Base-by-base conservation (phyloP, 30 jellyfish, hydroid and myxozoan genomes). In the Phacellophora camtschatica region DNA sequence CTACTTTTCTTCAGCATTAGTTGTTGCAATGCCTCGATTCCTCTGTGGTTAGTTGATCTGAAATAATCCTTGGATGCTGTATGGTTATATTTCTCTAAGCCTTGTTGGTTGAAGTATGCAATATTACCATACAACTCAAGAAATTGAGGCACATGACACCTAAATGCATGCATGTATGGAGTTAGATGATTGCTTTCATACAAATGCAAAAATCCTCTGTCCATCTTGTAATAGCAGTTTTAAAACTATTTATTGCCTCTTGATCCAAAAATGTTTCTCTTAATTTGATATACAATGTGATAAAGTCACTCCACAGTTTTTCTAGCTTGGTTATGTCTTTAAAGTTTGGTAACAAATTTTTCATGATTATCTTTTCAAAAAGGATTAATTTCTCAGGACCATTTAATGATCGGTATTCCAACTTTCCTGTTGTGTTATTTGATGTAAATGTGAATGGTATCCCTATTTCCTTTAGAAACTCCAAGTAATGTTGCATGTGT, bases 11-110 rank as follows among this genome's bases (percentile, higher is more conserved):
- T 79, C 39, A 59, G 83, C 83, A 59, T 23, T 29, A 79, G 57
- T 49, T 79, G 86, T 16, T 5, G 39, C 35, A 72, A 66, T 9
- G 86, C 27, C 67, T 25, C 74, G 5, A 18, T 35, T 7, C 62
- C 73, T 72, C 86, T 50, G 24, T 72, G 86, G 55, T 25, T 72
- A 5, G 86, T 46, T 68, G 86, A 72, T 31, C 86, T 49, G 35
- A 72, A 72, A 55, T 36, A 72, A 49, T 37, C 72, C 54, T 70
- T 70, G 12, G 84, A 41, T 16, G n/a, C 84, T 23, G n/a, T 15
- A 37, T 70, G 45, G 19, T 70, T 70, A 19, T 70, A 70, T 36
- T 70, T 70, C 42, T 70, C 84, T 15, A 43, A 36, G 10, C 86
- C 74, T 51, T 72, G 74, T 51, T 72, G 86, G 74, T 72, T 72